phyloP scores from a whole-genome alignment of 2,888 invertebrate species.

The Clistopyga incitator region DNA sequence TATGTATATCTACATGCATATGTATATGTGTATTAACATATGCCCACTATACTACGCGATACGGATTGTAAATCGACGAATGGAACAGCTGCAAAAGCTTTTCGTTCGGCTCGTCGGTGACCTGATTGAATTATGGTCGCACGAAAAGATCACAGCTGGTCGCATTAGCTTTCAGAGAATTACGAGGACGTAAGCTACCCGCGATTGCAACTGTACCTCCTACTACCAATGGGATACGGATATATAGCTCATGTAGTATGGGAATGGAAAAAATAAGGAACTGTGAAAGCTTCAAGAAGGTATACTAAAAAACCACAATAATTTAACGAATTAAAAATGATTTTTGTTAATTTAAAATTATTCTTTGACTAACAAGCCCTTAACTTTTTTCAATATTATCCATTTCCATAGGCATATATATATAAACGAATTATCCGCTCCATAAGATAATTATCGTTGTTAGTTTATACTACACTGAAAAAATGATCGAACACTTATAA shows the following conservation, averaged over 20 bases:
- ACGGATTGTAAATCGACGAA: constrained; percentile 14
- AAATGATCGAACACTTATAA: too few species aligned
- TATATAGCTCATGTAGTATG: background rate
- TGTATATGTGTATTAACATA: background rate
- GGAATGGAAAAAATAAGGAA: background rate
- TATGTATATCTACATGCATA: background rate
- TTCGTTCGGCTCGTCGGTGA: background rate
- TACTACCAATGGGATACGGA: background rate
- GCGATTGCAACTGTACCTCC: constrained; percentile 2
- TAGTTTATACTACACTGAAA: too few species aligned
- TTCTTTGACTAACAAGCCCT: too few species aligned
- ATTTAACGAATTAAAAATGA: too few species aligned
- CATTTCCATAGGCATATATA: too few species aligned
- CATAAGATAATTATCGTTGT: too few species aligned
- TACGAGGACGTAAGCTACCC: constrained; percentile 6
- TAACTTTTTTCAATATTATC: too few species aligned
- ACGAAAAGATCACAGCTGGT: background rate
- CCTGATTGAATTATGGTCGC: constrained; percentile 1
- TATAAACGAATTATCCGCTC: too few species aligned
- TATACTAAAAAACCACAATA: too few species aligned
- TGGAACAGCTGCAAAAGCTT: constrained; percentile 23
- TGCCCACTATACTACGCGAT: background rate
- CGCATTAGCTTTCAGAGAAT: background rate
- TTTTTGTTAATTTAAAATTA: too few species aligned
- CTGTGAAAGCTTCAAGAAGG: background rate